These are phyloP conservation scores for Caenorhabditis japonica DNA, from an alignment of 2,888 invertebrate genomes.

Conservation along the genomic window DNA sequence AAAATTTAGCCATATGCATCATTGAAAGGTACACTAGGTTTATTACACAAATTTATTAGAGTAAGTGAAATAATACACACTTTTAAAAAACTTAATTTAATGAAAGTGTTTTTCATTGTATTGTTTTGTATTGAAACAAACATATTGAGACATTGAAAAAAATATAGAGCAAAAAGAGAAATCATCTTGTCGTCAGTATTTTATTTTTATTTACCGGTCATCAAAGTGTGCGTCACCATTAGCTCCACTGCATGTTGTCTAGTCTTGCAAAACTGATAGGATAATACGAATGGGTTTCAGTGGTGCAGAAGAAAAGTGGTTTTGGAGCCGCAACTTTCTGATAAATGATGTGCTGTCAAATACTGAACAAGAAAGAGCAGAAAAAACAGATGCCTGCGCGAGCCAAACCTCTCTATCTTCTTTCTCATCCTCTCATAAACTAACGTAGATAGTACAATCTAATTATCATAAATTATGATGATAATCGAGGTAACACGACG, in stretches of 20 bases:
- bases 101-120: no score
- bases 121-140: no score
- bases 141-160: no score
- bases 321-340: constrained; percentile 28
- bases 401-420: neutral
- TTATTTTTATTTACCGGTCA: constrained; percentile 2
- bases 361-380: constrained; percentile 10
- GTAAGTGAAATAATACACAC: no score
- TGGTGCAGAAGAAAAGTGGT: neutral
- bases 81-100: no score
- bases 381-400: neutral
- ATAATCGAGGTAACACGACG: constrained; percentile 38
- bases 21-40: no score
- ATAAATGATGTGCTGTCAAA: constrained; percentile 28
- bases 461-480: constrained; percentile 53
- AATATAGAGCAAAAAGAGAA: constrained; percentile 14
- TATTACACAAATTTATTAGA: no score
- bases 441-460: constrained; percentile 9
- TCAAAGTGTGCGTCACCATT: neutral
- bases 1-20: no score
- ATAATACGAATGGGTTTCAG: neutral
- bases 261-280: constrained; percentile 7
- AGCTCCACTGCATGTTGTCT: constrained; percentile 4
- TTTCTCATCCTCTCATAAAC: neutral
- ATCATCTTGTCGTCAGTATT: constrained; percentile 1